Percentiles rank a stretch among this genome's conserved stretches.
Evolutionary conservation across 2,888 invertebrate genomes (phyloP).

Genomic region (Marronus borbonicus): DNA sequence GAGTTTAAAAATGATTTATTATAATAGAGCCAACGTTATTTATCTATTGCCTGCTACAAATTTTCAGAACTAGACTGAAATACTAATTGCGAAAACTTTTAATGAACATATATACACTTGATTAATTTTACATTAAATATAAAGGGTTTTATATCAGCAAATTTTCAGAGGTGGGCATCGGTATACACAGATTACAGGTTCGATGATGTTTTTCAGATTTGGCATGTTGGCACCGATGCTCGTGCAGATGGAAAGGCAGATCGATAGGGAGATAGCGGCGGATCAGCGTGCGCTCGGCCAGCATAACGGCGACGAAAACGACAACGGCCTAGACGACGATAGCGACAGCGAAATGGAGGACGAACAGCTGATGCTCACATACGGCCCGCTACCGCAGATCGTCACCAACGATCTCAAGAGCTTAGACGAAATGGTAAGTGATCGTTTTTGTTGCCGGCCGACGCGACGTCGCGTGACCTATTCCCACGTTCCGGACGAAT

Average conservation of each 20-base stretch:
- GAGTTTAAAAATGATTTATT: too few species aligned
- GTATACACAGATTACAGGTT: too few species aligned
- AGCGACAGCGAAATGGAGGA: conserved; percentile 73
- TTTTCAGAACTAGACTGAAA: too few species aligned
- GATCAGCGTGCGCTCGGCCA: conserved; percentile 75
- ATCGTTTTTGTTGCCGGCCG: background rate
- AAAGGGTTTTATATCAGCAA: too few species aligned
- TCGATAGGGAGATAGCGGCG: conserved; percentile 90
- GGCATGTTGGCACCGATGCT: conserved; percentile 92
- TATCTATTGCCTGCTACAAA: too few species aligned
- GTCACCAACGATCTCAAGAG: conserved; percentile 95
- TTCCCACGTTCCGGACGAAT: background rate
- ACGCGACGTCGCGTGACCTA: background rate
- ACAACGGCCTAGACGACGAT: conserved; percentile 67
- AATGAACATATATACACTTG: too few species aligned
- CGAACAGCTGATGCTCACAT: conserved; percentile 75
- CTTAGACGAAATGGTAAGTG: conserved; percentile 93
- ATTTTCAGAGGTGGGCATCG: too few species aligned
- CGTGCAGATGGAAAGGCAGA: conserved; percentile 94
- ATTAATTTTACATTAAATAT: too few species aligned
- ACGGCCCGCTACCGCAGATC: conserved; percentile 90
- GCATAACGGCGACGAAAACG: conserved; percentile 62
- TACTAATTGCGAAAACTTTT: too few species aligned
- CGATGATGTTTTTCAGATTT: conserved; percentile 60
- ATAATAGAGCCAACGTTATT: too few species aligned